phyloP scores from a whole-genome alignment of 2,113 vertebrate species.

The Motacilla tschutschensis region DNA sequence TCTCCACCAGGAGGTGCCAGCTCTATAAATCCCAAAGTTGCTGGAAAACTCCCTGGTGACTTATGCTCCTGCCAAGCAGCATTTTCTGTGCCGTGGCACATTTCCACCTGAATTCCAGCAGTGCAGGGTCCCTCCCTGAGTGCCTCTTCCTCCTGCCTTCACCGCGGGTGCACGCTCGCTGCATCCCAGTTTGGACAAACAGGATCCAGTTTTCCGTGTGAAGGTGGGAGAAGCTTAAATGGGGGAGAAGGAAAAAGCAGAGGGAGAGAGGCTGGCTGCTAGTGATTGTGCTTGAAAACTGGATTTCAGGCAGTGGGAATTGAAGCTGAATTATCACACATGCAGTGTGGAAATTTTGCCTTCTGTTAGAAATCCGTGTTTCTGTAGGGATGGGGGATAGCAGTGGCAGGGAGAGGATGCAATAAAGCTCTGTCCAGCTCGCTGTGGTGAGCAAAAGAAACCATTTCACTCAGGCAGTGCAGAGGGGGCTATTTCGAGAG shows the following conservation, averaged over 20 bases:
- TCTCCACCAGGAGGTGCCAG: not conserved
- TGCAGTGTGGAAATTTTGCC: not conserved
- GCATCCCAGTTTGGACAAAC: not conserved
- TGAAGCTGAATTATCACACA: not conserved
- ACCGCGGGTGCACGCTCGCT: accelerated
- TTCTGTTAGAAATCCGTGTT: not conserved
- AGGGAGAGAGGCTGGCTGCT: not conserved
- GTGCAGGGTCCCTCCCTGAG: accelerated
- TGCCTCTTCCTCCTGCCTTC: not conserved
- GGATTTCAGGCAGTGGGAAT: not conserved
- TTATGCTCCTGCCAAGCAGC: not conserved
- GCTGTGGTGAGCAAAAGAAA: not conserved
- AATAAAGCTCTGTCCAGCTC: not conserved
- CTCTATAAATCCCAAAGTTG: accelerated
- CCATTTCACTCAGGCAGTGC: not conserved
- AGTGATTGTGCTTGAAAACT: not conserved
- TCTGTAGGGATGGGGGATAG: not conserved
- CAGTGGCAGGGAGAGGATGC: not conserved
- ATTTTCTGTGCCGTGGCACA: not conserved
- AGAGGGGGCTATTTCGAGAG: not conserved
- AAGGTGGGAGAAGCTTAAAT: not conserved
- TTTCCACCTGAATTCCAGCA: not conserved
- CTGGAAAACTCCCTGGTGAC: not conserved
- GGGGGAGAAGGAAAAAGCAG: accelerated
- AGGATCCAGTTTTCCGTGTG: not conserved